phyloP scores from a whole-genome alignment of 2,888 invertebrate genomes.

The Laspeyria flexula region DNA sequence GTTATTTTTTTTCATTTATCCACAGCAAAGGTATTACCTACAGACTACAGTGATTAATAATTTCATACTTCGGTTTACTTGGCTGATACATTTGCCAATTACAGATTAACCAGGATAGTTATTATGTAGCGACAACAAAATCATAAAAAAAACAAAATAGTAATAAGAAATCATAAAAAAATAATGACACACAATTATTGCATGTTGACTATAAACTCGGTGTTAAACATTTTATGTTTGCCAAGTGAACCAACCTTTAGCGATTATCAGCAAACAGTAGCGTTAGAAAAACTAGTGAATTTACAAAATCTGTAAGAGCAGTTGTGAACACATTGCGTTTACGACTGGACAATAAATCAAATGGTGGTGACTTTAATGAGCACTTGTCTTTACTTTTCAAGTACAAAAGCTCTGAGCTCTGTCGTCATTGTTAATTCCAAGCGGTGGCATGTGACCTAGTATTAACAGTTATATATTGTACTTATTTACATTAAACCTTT shows the following conservation, averaged over 20 bases:
- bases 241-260: neutral
- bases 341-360: conserved; percentile 32
- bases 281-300: conserved; percentile 18
- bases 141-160: too few relatives aligned
- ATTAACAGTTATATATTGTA: neutral
- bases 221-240: too few relatives aligned
- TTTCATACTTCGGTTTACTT: too few relatives aligned
- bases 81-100: too few relatives aligned
- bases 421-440: conserved; percentile 34
- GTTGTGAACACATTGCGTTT: conserved; percentile 17
- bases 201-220: too few relatives aligned
- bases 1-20: too few relatives aligned
- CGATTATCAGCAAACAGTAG: conserved; percentile 12
- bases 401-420: conserved; percentile 27
- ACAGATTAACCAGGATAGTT: too few relatives aligned
- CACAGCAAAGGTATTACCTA: too few relatives aligned
- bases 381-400: conserved; percentile 17
- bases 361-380: conserved; percentile 25
- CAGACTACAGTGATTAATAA: too few relatives aligned
- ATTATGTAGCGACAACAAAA: too few relatives aligned
- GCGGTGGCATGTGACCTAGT: conserved; percentile 13
- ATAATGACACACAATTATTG: too few relatives aligned
- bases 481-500: neutral
- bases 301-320: conserved; percentile 10
- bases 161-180: too few relatives aligned